Conservation (phyloP, 1,140 invertebrate genomes). For the Sitodiplosis mosellana region DNA sequence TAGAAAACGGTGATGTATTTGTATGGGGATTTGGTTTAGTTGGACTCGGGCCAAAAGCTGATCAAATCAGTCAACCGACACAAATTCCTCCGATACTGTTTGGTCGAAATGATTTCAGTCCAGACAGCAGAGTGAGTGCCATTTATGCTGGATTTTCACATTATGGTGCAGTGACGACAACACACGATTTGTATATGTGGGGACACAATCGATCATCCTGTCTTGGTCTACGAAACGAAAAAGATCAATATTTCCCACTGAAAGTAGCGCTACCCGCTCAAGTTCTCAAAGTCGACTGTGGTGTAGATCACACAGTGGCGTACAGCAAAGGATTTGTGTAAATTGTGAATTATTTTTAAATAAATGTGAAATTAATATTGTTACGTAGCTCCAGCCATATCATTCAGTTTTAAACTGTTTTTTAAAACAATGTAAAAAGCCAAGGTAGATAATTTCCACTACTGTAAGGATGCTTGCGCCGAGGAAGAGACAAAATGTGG, state of each 20-base stretch:
- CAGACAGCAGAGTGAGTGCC: slow-evolving; percentile 40
- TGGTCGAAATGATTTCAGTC: slow-evolving; percentile 64
- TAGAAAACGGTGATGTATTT: slow-evolving; percentile 49
- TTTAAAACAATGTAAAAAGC: background rate
- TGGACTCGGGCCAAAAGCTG: slow-evolving; percentile 65
- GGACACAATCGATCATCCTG: slow-evolving; percentile 67
- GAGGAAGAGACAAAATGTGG: background rate
- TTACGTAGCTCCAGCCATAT: background rate
- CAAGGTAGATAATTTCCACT: background rate
- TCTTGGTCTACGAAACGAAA: slow-evolving; percentile 57
- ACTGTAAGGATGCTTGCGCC: background rate
- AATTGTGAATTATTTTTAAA: slow-evolving; percentile 7
- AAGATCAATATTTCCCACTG: slow-evolving; percentile 77
- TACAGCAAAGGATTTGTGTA: slow-evolving; percentile 53
- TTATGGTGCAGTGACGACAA: slow-evolving; percentile 59
- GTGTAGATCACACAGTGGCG: slow-evolving; percentile 69
- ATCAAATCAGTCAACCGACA: slow-evolving; percentile 41
- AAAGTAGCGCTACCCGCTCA: slow-evolving; percentile 60
- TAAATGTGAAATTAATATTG: background rate
- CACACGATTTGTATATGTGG: slow-evolving; percentile 77
- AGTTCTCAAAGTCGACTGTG: slow-evolving; percentile 52
- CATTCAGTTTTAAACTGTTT: background rate
- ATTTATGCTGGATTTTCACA: slow-evolving; percentile 58
- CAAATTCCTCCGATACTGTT: slow-evolving; percentile 62
- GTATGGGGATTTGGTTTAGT: slow-evolving; percentile 88